Evolutionary conservation across 1,140 invertebrate species (phyloP).

Genomic region (Lordiphosa mommai): DNA sequence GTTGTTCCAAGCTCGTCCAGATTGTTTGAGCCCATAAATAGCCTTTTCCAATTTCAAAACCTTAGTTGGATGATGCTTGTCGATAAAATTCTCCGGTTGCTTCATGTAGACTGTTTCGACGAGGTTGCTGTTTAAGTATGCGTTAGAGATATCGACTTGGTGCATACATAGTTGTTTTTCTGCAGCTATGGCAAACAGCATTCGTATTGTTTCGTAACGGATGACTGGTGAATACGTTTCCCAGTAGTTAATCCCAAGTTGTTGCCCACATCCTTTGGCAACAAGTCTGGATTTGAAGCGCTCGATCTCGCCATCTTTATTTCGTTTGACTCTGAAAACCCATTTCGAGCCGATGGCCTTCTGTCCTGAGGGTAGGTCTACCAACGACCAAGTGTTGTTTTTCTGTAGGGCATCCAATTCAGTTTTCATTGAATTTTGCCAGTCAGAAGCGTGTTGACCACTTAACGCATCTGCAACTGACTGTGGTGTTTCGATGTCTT

Average conservation of each 20-base stretch:
- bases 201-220: background rate
- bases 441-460: background rate
- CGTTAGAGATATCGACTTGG: slow-evolving; percentile 2
- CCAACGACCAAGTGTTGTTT: background rate
- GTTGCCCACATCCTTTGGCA: slow-evolving; percentile 5
- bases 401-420: background rate
- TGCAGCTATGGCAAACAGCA: slow-evolving; percentile 2
- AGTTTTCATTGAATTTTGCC: background rate
- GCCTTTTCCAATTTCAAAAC: background rate
- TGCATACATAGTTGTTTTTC: slow-evolving; percentile 1
- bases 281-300: slow-evolving; percentile 1
- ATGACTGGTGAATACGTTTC: background rate
- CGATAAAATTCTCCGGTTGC: background rate
- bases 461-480: background rate
- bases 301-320: background rate
- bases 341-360: too few species aligned
- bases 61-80: background rate
- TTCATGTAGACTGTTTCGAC: background rate
- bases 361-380: background rate
- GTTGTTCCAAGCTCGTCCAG: background rate
- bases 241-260: background rate
- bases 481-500: background rate
- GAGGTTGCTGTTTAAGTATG: slow-evolving; percentile 8
- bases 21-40: slow-evolving; percentile 2
- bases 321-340: background rate